Evolutionary conservation across 2,888 invertebrate species (phyloP).

Genomic region (Mamestra brassicae): DNA sequence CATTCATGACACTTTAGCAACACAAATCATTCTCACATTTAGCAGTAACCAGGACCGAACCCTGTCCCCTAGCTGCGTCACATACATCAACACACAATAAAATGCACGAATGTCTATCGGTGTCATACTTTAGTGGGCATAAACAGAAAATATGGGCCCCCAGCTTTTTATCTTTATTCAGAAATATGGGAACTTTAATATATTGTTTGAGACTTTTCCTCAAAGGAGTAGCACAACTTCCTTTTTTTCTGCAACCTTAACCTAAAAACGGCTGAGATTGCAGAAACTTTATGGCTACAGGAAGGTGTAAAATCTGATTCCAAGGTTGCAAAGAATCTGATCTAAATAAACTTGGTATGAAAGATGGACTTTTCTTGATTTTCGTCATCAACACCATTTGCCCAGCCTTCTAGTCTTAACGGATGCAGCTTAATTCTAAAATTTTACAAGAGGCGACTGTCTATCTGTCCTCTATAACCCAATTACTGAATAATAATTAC

Average conservation of each 20-base stretch:
- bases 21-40: too few relatives aligned
- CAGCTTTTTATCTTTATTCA: constrained; percentile 13
- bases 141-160: constrained; percentile 32
- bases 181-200: constrained; percentile 31
- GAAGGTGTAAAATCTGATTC: background rate
- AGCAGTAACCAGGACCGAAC: background rate
- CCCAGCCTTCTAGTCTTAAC: too few relatives aligned
- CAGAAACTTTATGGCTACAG: background rate
- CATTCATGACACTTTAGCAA: background rate
- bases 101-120: constrained; percentile 28
- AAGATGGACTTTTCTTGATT: background rate
- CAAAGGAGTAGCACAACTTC: background rate
- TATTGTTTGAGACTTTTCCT: constrained; percentile 10
- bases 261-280: background rate
- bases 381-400: background rate
- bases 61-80: constrained; percentile 8
- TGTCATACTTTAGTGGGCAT: constrained; percentile 36
- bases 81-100: constrained; percentile 25
- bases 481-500: background rate
- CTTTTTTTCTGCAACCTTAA: too few relatives aligned
- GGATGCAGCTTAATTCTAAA: too few relatives aligned
- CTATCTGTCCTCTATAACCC: background rate
- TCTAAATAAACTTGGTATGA: background rate
- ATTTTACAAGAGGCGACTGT: background rate
- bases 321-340: too few relatives aligned